These are phyloP conservation scores for Napeogenes sylphis DNA, from an alignment of 2,888 invertebrate genomes.

Conservation along the genomic window DNA sequence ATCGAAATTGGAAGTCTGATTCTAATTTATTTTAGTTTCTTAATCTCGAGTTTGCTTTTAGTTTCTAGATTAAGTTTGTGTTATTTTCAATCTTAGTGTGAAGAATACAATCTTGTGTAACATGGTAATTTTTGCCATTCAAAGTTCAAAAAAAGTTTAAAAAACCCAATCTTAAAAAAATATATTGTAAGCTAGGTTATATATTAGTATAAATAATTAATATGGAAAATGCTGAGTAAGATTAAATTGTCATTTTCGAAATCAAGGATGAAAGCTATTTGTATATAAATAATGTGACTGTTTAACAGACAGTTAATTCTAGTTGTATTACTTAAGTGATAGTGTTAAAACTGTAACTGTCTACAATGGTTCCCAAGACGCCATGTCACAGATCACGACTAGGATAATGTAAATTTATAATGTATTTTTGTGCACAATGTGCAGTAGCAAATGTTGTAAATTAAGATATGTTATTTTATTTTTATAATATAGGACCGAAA, in stretches of 20 bases:
- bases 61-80: slow-evolving; percentile 48
- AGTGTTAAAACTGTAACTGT: slow-evolving; percentile 16
- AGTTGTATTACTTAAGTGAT: slow-evolving; percentile 2
- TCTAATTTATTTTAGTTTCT: slow-evolving; percentile 67
- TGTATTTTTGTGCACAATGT: slow-evolving; percentile 61
- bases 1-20: slow-evolving; percentile 75
- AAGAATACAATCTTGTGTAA: slow-evolving; percentile 31
- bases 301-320: slow-evolving; percentile 14
- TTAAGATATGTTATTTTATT: slow-evolving; percentile 69
- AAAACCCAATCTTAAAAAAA: slow-evolving; percentile 3
- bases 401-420: slow-evolving; percentile 45
- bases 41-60: slow-evolving; percentile 50
- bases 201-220: slow-evolving; percentile 15
- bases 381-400: slow-evolving; percentile 11
- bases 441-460: slow-evolving; percentile 66
- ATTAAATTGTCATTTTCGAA: slow-evolving; percentile 26
- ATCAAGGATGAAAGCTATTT: slow-evolving; percentile 33
- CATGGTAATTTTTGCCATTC: slow-evolving; percentile 14
- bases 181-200: slow-evolving; percentile 24
- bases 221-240: slow-evolving; percentile 23
- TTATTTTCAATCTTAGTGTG: slow-evolving; percentile 32
- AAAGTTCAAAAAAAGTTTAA: slow-evolving; percentile 7
- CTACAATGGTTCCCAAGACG: slow-evolving; percentile 29
- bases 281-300: slow-evolving; percentile 44
- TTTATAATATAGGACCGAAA: slow-evolving; percentile 65